These are phyloP conservation scores for Agelastica alni DNA, from an alignment of 2,888 invertebrate genomes.

Conservation along the genomic window DNA sequence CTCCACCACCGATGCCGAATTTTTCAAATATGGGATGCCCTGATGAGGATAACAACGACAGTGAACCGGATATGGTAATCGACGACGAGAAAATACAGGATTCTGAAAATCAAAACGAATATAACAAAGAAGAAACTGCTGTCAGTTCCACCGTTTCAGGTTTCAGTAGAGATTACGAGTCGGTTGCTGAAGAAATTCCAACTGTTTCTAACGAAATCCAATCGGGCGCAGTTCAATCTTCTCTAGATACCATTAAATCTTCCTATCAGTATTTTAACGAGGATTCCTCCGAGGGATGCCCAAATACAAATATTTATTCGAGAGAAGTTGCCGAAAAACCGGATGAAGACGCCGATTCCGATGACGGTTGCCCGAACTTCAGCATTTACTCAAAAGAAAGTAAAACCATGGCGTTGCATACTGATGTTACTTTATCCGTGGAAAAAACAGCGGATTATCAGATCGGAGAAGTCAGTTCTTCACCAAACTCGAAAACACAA, in stretches of 20 bases:
- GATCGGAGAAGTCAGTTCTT: conserved; percentile 32
- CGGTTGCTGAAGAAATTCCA: background rate
- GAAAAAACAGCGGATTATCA: conserved; percentile 28
- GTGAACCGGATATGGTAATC: conserved; percentile 64
- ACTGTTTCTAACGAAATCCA: conserved; percentile 39
- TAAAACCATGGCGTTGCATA: conserved; percentile 70
- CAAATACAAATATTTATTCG: conserved; percentile 83
- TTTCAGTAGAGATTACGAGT: conserved; percentile 22
- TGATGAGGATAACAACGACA: conserved; percentile 58
- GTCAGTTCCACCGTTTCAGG: conserved; percentile 44
- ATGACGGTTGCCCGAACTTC: conserved; percentile 82
- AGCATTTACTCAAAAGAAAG: conserved; percentile 83
- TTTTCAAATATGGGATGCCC: conserved; percentile 51
- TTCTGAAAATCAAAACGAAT: conserved; percentile 38
- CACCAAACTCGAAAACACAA: conserved; percentile 17
- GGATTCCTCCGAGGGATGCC: conserved; percentile 64
- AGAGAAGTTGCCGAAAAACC: conserved; percentile 66
- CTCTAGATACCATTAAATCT: conserved; percentile 30
- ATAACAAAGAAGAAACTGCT: conserved; percentile 39
- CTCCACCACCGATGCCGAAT: conserved; percentile 30
- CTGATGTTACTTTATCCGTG: conserved; percentile 46
- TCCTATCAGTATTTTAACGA: conserved; percentile 29
- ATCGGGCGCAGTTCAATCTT: conserved; percentile 46
- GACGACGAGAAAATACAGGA: conserved; percentile 54
- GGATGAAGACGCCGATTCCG: conserved; percentile 60